phyloP scores from a whole-genome alignment of 2,113 vertebrate species.

The Cryptotis parvus region DNA sequence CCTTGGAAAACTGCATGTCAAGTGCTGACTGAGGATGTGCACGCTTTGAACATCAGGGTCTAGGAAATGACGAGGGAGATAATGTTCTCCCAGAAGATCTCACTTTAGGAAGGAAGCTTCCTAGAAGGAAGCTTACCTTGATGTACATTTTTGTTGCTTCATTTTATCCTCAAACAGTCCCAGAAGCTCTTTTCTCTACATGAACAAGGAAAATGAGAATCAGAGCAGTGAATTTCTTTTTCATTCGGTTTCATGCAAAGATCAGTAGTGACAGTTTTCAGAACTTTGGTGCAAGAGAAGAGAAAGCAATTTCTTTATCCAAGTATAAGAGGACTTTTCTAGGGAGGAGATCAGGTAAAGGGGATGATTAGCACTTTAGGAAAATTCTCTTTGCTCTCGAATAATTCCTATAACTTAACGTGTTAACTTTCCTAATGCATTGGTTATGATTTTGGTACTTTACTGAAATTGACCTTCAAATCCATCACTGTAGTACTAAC shows the following conservation, averaged over 20 bases:
- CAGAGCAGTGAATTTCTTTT: not conserved
- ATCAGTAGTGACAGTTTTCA: not conserved
- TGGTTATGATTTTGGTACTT: not conserved
- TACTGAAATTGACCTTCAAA: conserved; percentile 39
- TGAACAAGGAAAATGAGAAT: not conserved
- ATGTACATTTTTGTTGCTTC: rapidly evolving
- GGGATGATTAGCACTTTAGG: not conserved
- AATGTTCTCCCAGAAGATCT: conserved; percentile 12
- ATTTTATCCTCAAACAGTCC: not conserved
- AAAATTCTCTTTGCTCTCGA: conserved; percentile 40
- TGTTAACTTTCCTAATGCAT: not conserved
- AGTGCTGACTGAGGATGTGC: conserved; percentile 42
- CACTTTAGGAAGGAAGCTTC: not conserved
- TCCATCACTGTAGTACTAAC: not conserved
- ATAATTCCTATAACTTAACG: conserved; percentile 13
- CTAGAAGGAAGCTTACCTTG: not conserved
- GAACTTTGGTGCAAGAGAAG: conserved; percentile 46
- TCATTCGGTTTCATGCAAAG: not conserved
- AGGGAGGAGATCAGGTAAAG: conserved; percentile 20
- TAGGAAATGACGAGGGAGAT: not conserved
- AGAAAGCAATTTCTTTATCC: conserved; percentile 61
- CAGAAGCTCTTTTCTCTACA: not conserved
- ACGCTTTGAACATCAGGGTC: not conserved
- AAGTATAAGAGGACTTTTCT: conserved; percentile 33
- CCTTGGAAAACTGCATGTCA: not conserved